Evolutionary conservation across 2,888 invertebrate genomes (phyloP).

Genomic region (Dicyrtomina minuta): DNA sequence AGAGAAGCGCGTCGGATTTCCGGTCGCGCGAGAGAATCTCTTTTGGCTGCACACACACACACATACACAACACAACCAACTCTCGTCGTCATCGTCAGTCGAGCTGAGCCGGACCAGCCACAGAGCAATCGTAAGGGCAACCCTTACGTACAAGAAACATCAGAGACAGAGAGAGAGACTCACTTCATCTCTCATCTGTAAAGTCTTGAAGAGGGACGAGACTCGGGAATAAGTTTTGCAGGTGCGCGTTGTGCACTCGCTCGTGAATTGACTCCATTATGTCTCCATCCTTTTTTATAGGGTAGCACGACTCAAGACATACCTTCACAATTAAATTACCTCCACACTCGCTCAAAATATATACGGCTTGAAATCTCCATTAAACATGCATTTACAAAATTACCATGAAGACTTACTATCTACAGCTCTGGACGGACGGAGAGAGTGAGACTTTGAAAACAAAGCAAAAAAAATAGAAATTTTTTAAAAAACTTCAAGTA

Average conservation of each 20-base stretch:
- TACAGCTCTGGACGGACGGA: not conserved
- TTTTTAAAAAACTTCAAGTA: constrained; percentile 22
- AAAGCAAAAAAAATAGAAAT: constrained; percentile 17
- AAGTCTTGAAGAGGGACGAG: constrained; percentile 20
- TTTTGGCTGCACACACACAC: constrained; percentile 15
- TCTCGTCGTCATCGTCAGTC: constrained; percentile 10
- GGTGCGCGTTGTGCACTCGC: constrained; percentile 36
- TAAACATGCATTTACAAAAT: constrained; percentile 37
- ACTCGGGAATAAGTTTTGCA: constrained; percentile 30
- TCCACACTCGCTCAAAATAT: constrained; percentile 32
- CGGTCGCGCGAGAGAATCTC: constrained; percentile 32
- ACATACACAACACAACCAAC: not conserved
- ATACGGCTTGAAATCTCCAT: constrained; percentile 34
- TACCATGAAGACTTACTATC: constrained; percentile 22
- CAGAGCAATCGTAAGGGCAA: not conserved
- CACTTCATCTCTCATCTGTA: constrained; percentile 52
- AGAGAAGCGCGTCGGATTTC: constrained; percentile 36
- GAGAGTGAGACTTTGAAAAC: not conserved
- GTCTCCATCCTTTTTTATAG: constrained; percentile 35
- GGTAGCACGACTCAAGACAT: constrained; percentile 31
- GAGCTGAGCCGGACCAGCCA: too few relatives aligned
- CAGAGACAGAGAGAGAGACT: constrained; percentile 43
- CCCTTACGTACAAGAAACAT: constrained; percentile 24
- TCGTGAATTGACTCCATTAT: constrained; percentile 38
- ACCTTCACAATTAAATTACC: constrained; percentile 35